Percentiles rank a stretch among this genome's conserved stretches.
Conservation (phyloP, 2,888 invertebrate genomes). For the Lucinisca nassula region DNA sequence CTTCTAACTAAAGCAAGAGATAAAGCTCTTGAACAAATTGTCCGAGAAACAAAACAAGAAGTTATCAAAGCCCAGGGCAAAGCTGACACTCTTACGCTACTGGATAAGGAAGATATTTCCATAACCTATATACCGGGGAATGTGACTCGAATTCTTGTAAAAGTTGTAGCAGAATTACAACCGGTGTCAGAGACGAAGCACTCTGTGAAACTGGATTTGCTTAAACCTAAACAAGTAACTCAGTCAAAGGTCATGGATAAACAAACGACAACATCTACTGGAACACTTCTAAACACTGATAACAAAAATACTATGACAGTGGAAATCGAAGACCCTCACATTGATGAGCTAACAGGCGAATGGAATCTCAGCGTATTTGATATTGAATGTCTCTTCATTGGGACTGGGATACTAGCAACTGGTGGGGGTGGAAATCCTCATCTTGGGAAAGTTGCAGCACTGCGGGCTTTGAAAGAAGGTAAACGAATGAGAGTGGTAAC, state of each 20-base stretch:
- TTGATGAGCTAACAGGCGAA: slow-evolving; percentile 77
- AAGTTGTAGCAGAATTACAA: slow-evolving; percentile 81
- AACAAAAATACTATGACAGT: neutral
- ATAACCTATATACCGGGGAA: slow-evolving; percentile 85
- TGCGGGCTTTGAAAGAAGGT: slow-evolving; percentile 73
- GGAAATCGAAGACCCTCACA: slow-evolving; percentile 56
- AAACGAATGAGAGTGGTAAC: slow-evolving; percentile 79
- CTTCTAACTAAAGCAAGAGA: slow-evolving; percentile 71
- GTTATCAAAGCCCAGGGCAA: slow-evolving; percentile 67
- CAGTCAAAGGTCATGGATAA: slow-evolving; percentile 25
- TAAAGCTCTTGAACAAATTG: slow-evolving; percentile 55
- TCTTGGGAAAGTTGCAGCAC: slow-evolving; percentile 76
- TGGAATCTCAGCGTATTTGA: slow-evolving; percentile 84
- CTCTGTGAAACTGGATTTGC: neutral
- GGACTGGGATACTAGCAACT: slow-evolving; percentile 85
- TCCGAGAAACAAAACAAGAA: slow-evolving; percentile 37
- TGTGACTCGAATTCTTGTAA: slow-evolving; percentile 81
- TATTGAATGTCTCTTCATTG: slow-evolving; percentile 84
- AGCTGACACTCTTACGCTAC: slow-evolving; percentile 62
- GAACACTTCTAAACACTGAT: slow-evolving; percentile 43
- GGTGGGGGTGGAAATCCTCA: slow-evolving; percentile 86
- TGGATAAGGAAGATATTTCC: slow-evolving; percentile 78
- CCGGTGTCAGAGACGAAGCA: neutral
- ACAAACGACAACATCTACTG: slow-evolving; percentile 63
- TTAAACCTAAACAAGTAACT: neutral